A percentile compares a stretch with the other conserved stretches of the same genome.
Conservation (phyloP, 1,140 invertebrate species). For the Sycophila sp. region DNA sequence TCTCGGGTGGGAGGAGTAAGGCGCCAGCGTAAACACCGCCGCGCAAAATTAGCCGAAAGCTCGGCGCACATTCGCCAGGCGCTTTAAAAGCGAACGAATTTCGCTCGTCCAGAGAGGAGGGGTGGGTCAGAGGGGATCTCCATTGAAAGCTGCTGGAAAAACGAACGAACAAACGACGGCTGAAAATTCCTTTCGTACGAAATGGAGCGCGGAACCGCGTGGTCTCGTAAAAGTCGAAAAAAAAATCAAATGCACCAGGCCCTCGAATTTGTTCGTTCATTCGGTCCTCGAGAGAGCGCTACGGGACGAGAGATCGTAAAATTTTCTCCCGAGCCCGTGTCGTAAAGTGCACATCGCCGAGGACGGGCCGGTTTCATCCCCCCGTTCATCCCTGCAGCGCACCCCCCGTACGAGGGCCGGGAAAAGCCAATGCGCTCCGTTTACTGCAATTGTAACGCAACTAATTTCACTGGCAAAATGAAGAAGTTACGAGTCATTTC, state of each 20-base stretch:
- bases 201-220: not conserved
- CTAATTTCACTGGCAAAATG: no score
- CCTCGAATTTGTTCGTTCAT: not conserved
- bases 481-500: no score
- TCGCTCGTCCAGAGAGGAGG: no score
- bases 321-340: no score
- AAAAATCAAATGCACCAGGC: not conserved
- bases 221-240: slow-evolving; percentile 22
- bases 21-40: not conserved
- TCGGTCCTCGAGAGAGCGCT: not conserved
- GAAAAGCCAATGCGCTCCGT: no score
- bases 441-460: no score
- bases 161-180: slow-evolving; percentile 15
- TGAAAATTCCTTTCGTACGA: not conserved
- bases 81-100: slow-evolving; percentile 12
- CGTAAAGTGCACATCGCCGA: no score
- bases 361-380: no score
- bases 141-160: not conserved
- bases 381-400: no score
- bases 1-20: not conserved
- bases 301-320: slow-evolving; percentile 20
- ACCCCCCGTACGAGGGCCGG: no score
- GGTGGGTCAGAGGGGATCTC: not conserved
- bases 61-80: not conserved
- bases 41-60: slow-evolving; percentile 28